Evolutionary conservation across 1,140 invertebrate species (phyloP), one percentile per base, ranked within the genome.

Genomic region (Neuroterus valhalla): DNA sequence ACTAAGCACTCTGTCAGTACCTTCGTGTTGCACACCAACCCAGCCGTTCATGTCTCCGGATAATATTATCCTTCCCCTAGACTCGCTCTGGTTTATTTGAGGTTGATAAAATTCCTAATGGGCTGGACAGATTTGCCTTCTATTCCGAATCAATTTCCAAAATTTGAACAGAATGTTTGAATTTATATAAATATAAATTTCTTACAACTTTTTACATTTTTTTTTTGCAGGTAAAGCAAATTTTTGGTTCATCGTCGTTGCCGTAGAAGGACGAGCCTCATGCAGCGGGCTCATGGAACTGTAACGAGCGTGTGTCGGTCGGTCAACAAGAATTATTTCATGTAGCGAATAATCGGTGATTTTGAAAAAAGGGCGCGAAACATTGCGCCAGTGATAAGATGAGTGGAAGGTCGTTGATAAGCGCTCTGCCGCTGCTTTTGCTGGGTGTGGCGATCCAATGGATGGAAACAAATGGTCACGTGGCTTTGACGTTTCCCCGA

Each of bases 401-500:
- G 78, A 74, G 71, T 67, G 74, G 74, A 44, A 79, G 72, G 72
- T 78, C 44, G 71, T 74, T 78, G 21, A 68, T 79, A 76, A 75
- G 79, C 68, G 75, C 74, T 73, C 76, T 70, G 43, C 48, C 73
- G 77, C 77, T 86, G 15, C 69, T 83, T 66, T 66, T 86, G 79
- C 67, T 85, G 77, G 76, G 80, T 66, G 71, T 76, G 74, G 75
- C 76, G 46, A 76, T 83, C 68, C 77, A 67, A 50, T 85, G 80
- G 77, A 78, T 68, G 55, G 67, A 74, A 23, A 86, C 86, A 75
- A 82, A 85, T 69, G 92, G 90, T 69, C 96, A 97, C 87, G 96
- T 97, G 5, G 94, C 95, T 2, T 89, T 97, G n/a, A 96, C 95
- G 3, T 97, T 94, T 89, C 96, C 96, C 50, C 94, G 93, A 4